Evolutionary conservation across 2,113 vertebrate genomes (phyloP), one percentile per base, ranked within the genome.

Genomic region (Phocoena sinus): DNA sequence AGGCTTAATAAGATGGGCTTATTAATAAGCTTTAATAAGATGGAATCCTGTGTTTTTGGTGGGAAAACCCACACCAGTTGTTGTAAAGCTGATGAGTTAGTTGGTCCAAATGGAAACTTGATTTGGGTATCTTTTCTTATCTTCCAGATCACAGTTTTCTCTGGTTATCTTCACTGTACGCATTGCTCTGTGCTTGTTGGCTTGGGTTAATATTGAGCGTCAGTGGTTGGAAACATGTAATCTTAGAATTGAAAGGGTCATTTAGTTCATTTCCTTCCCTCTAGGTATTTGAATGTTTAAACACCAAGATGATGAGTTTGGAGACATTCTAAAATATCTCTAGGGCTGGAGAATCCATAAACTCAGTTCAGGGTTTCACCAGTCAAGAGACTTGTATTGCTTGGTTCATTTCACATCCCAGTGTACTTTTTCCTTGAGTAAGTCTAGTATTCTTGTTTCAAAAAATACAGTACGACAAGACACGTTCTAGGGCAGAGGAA

Each of bases 201-300:
- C 77, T 89, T 96, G 28, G 63, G 70, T 85, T 95, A 70, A 71
- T 85, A 44, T 23, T 63, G 68, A 89, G 76, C 41, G 36, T 7
- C 21, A 62, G 53, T 58, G 74, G 21, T 36, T 68, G 58, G 67
- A 90, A 95, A 74, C 62, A 80, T 21, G 38, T 38, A 70, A 14
- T 89, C 85, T 92, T 89, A 89, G 53, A 86, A 73, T 26, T 82
- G 56, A 89, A 89, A 92, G 77, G 50, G 8, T 83, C 76, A 87
- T 97, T 79, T 73, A 95, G 62, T 90, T 97, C 62, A 68, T n/a
- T 95, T 82, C 44, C 36, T 96, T 92, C 87, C 63, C 41, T 68
- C 53, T 95, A 82, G 41, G 20, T 81, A 89, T 92, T 95, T 95
- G 87, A 96, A 60, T 47, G 67, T 87, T 94, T 86, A 96, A 96